A percentile compares a stretch with the other conserved stretches of the same genome.
phyloP scores from a whole-genome alignment of 92 coral and sea anemone genomes.

The Bergia puertoricense region DNA sequence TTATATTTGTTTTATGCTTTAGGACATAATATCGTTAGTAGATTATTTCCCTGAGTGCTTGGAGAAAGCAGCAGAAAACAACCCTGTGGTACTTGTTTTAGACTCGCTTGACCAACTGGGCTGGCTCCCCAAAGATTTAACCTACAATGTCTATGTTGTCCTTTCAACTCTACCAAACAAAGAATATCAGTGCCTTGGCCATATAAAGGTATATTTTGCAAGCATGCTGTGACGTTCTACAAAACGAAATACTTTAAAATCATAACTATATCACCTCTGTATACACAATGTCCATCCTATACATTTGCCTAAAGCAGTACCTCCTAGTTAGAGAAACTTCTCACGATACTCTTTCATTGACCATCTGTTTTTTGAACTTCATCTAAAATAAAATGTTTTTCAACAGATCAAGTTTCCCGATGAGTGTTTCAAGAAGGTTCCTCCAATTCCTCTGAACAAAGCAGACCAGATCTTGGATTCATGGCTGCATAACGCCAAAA shows the following conservation, averaged over 20 bases:
- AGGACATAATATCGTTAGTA: slow-evolving; percentile 87
- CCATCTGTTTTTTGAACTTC: too few relatives aligned
- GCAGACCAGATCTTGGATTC: slow-evolving; percentile 84
- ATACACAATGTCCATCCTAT: too few relatives aligned
- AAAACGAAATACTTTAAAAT: too few relatives aligned
- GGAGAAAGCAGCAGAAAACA: slow-evolving; percentile 77
- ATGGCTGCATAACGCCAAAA: slow-evolving; percentile 79
- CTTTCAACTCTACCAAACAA: slow-evolving; percentile 90
- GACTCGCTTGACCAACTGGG: slow-evolving; percentile 96
- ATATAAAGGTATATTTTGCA: slow-evolving; percentile 67
- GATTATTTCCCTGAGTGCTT: slow-evolving; percentile 79
- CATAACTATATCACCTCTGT: too few relatives aligned
- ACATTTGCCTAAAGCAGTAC: too few relatives aligned
- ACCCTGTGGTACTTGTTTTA: slow-evolving; percentile 75
- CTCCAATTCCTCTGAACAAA: slow-evolving; percentile 76
- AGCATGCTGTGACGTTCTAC: too few relatives aligned
- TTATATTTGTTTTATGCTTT: not conserved
- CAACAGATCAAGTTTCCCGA: slow-evolving; percentile 69
- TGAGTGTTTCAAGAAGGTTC: slow-evolving; percentile 78
- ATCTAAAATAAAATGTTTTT: not conserved
- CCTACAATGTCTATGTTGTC: slow-evolving; percentile 70
- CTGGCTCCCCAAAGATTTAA: slow-evolving; percentile 86
- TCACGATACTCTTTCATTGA: too few relatives aligned
- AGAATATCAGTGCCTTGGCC: slow-evolving; percentile 80
- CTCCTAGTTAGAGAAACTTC: too few relatives aligned